These are phyloP conservation scores for Anhinga rufa DNA, from an alignment of 2,113 vertebrate species.

Conservation along the genomic window DNA sequence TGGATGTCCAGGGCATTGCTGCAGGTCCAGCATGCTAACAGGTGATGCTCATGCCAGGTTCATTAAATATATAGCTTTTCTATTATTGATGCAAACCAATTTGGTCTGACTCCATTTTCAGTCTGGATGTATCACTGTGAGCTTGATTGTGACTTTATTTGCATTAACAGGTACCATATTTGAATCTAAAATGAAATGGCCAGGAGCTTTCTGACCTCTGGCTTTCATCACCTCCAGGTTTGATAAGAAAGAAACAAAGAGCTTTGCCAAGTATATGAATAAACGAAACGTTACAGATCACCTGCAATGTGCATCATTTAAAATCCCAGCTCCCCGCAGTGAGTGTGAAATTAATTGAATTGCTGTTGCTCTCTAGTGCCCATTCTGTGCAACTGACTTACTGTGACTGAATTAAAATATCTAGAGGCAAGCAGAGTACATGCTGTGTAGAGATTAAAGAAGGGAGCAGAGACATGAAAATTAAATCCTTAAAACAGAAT, in stretches of 20 bases:
- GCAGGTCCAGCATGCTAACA: not conserved
- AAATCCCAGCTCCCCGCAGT: slow-evolving; percentile 37
- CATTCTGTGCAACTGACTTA: slow-evolving; percentile 58
- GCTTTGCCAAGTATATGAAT: not conserved
- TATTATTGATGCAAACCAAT: not conserved
- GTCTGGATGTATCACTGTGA: slow-evolving; percentile 13
- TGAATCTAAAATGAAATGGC: slow-evolving; percentile 30
- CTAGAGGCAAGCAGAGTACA: slow-evolving; percentile 58
- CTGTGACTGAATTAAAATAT: slow-evolving; percentile 62
- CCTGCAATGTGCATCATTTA: slow-evolving; percentile 46
- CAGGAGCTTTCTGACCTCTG: slow-evolving; percentile 27
- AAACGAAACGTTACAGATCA: slow-evolving; percentile 39
- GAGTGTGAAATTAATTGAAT: slow-evolving; percentile 65
- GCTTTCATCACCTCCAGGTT: not conserved
- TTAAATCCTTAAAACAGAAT: slow-evolving; percentile 50
- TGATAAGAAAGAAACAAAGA: slow-evolving; percentile 42
- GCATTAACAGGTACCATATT: not conserved
- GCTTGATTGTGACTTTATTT: not conserved
- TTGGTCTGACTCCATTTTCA: not conserved
- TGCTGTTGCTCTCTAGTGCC: slow-evolving; percentile 61
- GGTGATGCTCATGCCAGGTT: not conserved
- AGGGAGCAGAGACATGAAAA: slow-evolving; percentile 48
- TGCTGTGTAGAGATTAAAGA: slow-evolving; percentile 66
- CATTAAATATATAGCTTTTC: not conserved
- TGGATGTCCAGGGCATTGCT: not conserved